Evolutionary conservation across 2,797 vertebrate genomes (phyloP).

Genomic region (Lepilemur septentrionalis): DNA sequence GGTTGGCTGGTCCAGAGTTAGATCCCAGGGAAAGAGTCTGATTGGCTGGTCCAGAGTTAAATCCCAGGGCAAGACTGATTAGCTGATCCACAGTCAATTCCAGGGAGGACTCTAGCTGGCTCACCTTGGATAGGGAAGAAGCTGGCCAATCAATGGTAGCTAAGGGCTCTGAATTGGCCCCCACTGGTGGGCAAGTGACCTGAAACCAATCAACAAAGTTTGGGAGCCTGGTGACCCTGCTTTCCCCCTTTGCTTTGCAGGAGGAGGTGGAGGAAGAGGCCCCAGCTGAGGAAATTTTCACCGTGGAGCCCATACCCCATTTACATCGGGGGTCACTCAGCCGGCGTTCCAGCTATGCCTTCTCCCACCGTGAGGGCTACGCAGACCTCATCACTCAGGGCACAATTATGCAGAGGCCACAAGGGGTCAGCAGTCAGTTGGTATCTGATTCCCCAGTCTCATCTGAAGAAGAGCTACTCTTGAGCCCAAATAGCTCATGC

Average conservation of each 20-base stretch:
- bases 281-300: rapidly evolving
- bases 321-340: constrained; percentile 67
- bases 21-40: not conserved
- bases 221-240: not conserved
- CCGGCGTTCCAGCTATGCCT: constrained; percentile 89
- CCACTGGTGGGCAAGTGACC: not conserved
- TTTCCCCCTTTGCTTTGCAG: not conserved
- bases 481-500: rapidly evolving
- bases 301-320: constrained; percentile 80
- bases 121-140: not conserved
- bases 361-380: constrained; percentile 89
- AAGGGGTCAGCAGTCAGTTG: rapidly evolving
- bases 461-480: rapidly evolving
- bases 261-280: not conserved
- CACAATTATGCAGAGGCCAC: constrained; percentile 56
- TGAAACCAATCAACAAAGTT: rapidly evolving
- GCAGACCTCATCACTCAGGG: constrained; percentile 86
- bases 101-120: not conserved
- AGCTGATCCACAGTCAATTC: not conserved
- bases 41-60: not conserved
- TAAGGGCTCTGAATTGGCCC: not conserved
- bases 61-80: not conserved
- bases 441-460: rapidly evolving
- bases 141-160: not conserved
- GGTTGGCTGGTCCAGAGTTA: not conserved